Percentiles rank a stretch among this genome's conserved stretches.
These are phyloP conservation scores for Ophion ellenae DNA, from an alignment of 2,888 invertebrate genomes.

Conservation along the genomic window DNA sequence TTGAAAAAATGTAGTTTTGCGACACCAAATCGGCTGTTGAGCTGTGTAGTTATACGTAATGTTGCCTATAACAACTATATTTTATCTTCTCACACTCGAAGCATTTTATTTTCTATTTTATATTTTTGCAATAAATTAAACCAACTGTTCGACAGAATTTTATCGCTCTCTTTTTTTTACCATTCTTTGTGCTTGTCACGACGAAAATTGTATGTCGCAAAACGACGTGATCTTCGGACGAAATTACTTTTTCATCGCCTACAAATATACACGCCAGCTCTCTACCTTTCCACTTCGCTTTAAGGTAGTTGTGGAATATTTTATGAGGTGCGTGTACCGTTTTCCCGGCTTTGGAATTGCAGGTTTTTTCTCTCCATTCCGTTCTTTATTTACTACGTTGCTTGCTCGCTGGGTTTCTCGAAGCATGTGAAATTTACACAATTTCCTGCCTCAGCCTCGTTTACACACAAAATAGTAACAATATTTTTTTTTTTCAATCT, in stretches of 20 bases:
- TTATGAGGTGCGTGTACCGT: constrained; percentile 6
- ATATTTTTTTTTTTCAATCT: not conserved
- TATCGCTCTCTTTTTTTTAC: not conserved
- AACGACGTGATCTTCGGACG: not conserved
- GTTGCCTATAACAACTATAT: too few species aligned
- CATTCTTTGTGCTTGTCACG: not conserved
- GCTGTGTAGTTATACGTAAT: too few species aligned
- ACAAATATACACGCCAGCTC: not conserved
- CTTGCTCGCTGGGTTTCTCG: not conserved
- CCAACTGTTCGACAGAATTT: too few species aligned
- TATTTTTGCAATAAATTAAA: too few species aligned
- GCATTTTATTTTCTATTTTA: too few species aligned
- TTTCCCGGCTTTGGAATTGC: not conserved
- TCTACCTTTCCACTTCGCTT: not conserved
- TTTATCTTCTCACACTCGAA: too few species aligned
- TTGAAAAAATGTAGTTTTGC: too few species aligned
- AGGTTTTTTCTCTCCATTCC: not conserved
- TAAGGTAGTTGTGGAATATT: not conserved
- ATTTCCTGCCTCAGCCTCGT: constrained; percentile 1
- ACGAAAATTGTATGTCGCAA: not conserved
- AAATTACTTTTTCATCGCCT: constrained; percentile 1
- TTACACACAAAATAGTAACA: constrained; percentile 2
- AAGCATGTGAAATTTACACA: not conserved
- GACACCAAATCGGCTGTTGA: too few species aligned
- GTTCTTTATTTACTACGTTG: constrained; percentile 3